phyloP scores from a whole-genome alignment of 2,113 vertebrate genomes.

The mouse (Mus musculus) region DNA sequence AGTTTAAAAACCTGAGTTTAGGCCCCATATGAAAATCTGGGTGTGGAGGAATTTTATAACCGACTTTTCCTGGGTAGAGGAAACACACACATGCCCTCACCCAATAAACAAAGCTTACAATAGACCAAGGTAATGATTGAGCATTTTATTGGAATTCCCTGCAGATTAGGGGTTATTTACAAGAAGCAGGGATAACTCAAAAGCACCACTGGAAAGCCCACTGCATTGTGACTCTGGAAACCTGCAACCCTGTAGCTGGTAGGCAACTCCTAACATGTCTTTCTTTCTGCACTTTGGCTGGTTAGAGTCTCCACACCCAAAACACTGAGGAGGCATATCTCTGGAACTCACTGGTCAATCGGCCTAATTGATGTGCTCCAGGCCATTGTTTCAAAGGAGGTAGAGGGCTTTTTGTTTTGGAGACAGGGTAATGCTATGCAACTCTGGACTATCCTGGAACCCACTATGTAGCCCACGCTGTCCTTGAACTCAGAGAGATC shows the following conservation, averaged over 20 bases:
- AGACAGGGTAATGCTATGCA: background rate
- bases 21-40: background rate
- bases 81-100: background rate
- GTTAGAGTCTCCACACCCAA: background rate
- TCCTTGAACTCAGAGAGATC: background rate
- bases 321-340: too few species aligned
- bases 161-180: background rate
- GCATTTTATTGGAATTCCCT: background rate
- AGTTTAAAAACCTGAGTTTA: background rate
- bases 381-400: background rate
- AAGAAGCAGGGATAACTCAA: background rate
- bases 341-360: background rate
- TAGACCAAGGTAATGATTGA: background rate
- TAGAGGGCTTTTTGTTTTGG: background rate
- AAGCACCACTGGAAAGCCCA: background rate
- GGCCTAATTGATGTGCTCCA: background rate
- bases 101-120: background rate
- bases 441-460: background rate
- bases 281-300: background rate
- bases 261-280: background rate
- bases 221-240: background rate
- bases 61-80: background rate
- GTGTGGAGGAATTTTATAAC: background rate
- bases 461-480: background rate
- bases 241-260: background rate